These are phyloP conservation scores for Phoenoteleia sp. DNA, from an alignment of 2,888 invertebrate genomes.

Conservation along the genomic window DNA sequence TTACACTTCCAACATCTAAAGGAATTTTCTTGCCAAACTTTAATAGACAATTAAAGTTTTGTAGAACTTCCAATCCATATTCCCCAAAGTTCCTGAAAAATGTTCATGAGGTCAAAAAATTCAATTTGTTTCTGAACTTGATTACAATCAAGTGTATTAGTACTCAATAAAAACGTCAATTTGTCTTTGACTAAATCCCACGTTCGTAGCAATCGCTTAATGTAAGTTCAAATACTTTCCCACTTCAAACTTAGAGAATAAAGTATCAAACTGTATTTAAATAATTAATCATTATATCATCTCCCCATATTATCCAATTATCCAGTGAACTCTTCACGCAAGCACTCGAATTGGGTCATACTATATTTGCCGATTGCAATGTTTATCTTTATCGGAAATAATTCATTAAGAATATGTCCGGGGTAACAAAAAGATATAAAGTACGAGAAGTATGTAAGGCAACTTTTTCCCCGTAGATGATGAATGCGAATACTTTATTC, in stretches of 20 bases:
- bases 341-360: conserved; percentile 25
- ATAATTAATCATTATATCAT: conserved; percentile 31
- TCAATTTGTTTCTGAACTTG: not conserved
- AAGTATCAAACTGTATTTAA: conserved; percentile 32
- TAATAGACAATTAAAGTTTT: not conserved
- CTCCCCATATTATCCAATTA: conserved; percentile 8
- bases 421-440: not conserved
- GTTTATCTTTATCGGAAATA: conserved; percentile 18
- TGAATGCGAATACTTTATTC: not conserved
- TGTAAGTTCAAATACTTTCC: not conserved
- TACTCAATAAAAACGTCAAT: conserved; percentile 2
- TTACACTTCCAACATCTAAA: no score
- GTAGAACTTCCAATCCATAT: not conserved
- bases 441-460: not conserved
- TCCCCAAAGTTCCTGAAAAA: not conserved
- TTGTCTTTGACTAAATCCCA: not conserved
- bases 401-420: conserved; percentile 22
- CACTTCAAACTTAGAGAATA: conserved; percentile 13
- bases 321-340: conserved; percentile 7
- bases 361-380: conserved; percentile 3
- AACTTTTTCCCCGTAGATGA: not conserved
- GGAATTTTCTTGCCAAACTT: no score
- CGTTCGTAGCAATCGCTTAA: conserved; percentile 9
- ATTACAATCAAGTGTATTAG: not conserved
- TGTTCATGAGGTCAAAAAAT: not conserved